Conservation (phyloP, 2,113 vertebrate species). For the Psammodynastes pulverulentus region DNA sequence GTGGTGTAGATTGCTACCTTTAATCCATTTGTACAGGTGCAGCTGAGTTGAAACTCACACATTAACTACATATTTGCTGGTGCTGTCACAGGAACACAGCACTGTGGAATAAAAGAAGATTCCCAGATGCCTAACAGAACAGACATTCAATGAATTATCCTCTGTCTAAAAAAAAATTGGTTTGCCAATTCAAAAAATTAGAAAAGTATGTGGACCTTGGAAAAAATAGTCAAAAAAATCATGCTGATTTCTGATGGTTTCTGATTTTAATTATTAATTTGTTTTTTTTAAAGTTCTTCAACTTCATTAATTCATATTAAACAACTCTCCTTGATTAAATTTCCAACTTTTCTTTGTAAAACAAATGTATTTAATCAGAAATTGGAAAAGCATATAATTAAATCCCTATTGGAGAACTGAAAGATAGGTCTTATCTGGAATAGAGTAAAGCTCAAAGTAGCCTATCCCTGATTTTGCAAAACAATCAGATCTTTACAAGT, state of each 20-base stretch:
- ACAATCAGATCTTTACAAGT: not conserved
- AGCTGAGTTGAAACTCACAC: not conserved
- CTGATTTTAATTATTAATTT: not conserved
- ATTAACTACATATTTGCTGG: not conserved
- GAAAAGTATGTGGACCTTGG: constrained; percentile 11
- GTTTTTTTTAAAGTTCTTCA: constrained; percentile 24
- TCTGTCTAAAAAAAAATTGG: not conserved
- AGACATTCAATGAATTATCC: not conserved
- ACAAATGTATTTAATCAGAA: constrained; percentile 27
- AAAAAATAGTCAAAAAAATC: not conserved
- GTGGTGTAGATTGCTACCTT: not conserved
- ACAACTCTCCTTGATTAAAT: not conserved
- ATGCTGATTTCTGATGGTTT: constrained; percentile 10
- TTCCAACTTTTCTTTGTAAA: not conserved
- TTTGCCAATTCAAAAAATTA: constrained; percentile 17
- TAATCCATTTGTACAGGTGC: not conserved
- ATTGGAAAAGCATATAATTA: constrained; percentile 40
- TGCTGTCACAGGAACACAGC: not conserved
- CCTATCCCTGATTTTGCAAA: not conserved
- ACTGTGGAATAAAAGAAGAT: not conserved
- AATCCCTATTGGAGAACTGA: not conserved
- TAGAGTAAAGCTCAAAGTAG: not conserved
- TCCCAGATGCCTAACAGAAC: not conserved
- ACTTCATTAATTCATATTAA: not conserved
- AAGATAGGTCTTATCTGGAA: not conserved